Evolutionary conservation across 92 coral and sea anemone genomes (phyloP).

Genomic region (Porites rus): DNA sequence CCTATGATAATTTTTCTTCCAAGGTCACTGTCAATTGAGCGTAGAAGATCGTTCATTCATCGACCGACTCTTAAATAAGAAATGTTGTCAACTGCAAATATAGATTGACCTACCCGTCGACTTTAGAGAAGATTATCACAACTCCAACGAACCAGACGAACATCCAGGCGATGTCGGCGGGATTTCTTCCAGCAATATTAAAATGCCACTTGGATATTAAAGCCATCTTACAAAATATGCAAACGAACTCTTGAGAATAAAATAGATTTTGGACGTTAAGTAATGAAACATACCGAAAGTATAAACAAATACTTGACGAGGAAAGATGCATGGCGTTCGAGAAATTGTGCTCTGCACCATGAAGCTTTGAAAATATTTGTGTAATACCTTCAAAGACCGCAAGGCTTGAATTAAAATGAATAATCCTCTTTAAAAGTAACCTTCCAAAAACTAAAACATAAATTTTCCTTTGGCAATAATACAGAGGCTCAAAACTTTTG

Average conservation of each 20-base stretch:
- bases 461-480: not conserved
- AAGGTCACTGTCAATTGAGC: not conserved
- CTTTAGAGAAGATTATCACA: not conserved
- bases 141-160: not conserved
- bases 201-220: not conserved
- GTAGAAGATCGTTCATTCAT: not conserved
- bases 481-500: not conserved
- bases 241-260: not conserved
- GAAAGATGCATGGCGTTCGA: not conserved
- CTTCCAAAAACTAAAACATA: not conserved
- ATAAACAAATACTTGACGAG: not conserved
- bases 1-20: no score
- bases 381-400: not conserved
- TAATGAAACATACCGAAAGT: no score
- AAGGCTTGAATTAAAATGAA: not conserved
- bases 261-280: not conserved
- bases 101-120: conserved; percentile 21
- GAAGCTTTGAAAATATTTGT: not conserved
- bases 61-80: not conserved
- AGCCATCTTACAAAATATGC: not conserved
- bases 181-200: not conserved
- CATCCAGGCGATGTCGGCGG: conserved; percentile 4
- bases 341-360: not conserved
- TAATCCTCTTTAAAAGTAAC: not conserved
- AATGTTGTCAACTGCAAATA: not conserved